These are phyloP conservation scores for Falco rusticolus DNA, from an alignment of 2,797 vertebrate genomes.

Conservation along the genomic window DNA sequence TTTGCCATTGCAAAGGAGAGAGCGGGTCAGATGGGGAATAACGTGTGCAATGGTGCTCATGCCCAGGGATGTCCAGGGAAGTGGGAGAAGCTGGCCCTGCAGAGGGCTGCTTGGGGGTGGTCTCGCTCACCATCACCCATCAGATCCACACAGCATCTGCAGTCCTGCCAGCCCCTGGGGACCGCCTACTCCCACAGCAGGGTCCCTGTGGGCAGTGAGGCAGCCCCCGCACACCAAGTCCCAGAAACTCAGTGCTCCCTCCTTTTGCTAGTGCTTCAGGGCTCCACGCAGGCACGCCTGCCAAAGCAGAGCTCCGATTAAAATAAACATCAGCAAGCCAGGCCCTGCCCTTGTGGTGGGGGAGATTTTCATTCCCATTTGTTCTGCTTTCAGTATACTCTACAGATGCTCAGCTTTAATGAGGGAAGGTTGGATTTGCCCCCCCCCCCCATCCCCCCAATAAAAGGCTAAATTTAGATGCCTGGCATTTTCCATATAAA, in stretches of 20 bases:
- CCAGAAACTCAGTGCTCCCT: rapidly evolving
- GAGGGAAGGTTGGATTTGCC: not conserved
- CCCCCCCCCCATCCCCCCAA: too few species aligned
- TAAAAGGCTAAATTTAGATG: not conserved
- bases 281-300: not conserved
- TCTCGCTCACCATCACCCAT: too few species aligned
- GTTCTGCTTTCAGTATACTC: not conserved
- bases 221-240: not conserved
- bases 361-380: not conserved
- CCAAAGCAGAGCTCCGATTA: not conserved
- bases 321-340: not conserved
- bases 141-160: not conserved
- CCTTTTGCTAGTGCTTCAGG: not conserved
- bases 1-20: not conserved
- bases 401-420: not conserved
- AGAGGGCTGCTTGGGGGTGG: not conserved
- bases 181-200: rapidly evolving
- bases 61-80: rapidly evolving
- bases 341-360: not conserved
- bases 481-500: not conserved
- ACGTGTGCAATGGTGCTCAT: rapidly evolving
- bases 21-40: rapidly evolving
- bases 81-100: not conserved
- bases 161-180: not conserved
- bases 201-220: not conserved